A percentile compares a stretch with the other conserved stretches of the same genome.
Evolutionary conservation across 2,888 invertebrate genomes (phyloP).

Genomic region (Hartigia nigra): DNA sequence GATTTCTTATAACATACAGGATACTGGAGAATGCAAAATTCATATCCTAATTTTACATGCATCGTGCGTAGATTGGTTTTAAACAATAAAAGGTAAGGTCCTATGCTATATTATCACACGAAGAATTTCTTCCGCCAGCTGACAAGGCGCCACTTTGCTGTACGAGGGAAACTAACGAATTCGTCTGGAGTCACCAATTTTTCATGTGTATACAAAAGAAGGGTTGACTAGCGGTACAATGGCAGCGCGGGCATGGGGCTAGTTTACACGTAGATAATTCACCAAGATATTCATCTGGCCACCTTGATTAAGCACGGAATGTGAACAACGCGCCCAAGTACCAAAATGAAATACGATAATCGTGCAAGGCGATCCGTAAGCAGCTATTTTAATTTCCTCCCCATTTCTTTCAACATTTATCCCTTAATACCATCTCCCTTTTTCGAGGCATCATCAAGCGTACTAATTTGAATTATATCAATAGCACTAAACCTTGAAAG

Average conservation of each 20-base stretch:
- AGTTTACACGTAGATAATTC: conserved; percentile 53
- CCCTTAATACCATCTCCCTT: background rate
- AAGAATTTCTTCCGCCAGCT: background rate
- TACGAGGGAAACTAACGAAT: conserved; percentile 39
- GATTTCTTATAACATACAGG: background rate
- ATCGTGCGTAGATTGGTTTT: background rate
- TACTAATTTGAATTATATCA: background rate
- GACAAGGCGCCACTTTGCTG: conserved; percentile 26
- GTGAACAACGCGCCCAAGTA: conserved; percentile 20
- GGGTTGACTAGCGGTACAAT: conserved; percentile 48
- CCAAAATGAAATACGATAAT: background rate
- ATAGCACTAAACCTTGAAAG: background rate
- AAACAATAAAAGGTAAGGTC: background rate
- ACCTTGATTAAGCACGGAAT: conserved; percentile 38
- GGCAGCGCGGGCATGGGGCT: conserved; percentile 37
- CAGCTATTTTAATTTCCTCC: background rate
- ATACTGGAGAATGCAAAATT: conserved; percentile 5
- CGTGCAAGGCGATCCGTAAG: background rate
- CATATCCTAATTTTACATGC: background rate
- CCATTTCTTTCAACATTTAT: background rate
- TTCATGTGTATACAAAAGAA: conserved; percentile 47
- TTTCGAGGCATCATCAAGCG: background rate
- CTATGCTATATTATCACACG: background rate
- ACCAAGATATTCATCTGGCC: conserved; percentile 43
- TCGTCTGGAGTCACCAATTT: conserved; percentile 40